Evolutionary conservation across 1,140 invertebrate species (phyloP).

Genomic region (Calliphora vicina): DNA sequence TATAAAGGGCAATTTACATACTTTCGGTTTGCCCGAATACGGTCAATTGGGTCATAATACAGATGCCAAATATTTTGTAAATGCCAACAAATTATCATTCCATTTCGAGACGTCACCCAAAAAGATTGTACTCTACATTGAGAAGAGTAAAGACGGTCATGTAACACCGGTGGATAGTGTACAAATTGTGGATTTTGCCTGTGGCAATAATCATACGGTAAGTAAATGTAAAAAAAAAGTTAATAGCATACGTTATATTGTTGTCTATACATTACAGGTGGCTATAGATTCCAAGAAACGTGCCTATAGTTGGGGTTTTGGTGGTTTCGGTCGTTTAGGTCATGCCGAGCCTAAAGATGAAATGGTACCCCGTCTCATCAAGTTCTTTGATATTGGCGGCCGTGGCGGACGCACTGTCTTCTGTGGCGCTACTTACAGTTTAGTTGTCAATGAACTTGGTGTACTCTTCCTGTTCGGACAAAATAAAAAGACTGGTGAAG

Average conservation of each 20-base stretch:
- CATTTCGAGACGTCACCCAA: slow-evolving; percentile 86
- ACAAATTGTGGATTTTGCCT: slow-evolving; percentile 88
- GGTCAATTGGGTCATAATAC: slow-evolving; percentile 92
- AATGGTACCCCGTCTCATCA: slow-evolving; percentile 86
- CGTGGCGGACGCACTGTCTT: slow-evolving; percentile 81
- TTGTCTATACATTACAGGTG: slow-evolving; percentile 66
- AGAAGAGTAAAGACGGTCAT: slow-evolving; percentile 88
- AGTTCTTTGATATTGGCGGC: slow-evolving; percentile 85
- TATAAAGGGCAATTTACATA: slow-evolving; percentile 85
- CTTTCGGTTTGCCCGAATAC: slow-evolving; percentile 92
- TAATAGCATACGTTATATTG: neutral
- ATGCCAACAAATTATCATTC: slow-evolving; percentile 85
- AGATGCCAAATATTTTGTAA: slow-evolving; percentile 92
- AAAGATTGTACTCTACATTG: slow-evolving; percentile 84
- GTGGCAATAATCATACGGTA: slow-evolving; percentile 90
- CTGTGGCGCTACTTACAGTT: slow-evolving; percentile 86
- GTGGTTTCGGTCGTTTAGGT: slow-evolving; percentile 90
- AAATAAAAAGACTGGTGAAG: slow-evolving; percentile 90
- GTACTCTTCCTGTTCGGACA: slow-evolving; percentile 87
- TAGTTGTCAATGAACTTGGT: slow-evolving; percentile 83
- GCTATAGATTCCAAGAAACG: slow-evolving; percentile 87
- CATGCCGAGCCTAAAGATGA: slow-evolving; percentile 93
- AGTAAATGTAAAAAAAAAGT: slow-evolving; percentile 45
- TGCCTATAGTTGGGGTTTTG: slow-evolving; percentile 93
- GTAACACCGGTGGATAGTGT: slow-evolving; percentile 84